Conservation (phyloP, 2,113 vertebrate genomes). For the Oryzias woworae region DNA sequence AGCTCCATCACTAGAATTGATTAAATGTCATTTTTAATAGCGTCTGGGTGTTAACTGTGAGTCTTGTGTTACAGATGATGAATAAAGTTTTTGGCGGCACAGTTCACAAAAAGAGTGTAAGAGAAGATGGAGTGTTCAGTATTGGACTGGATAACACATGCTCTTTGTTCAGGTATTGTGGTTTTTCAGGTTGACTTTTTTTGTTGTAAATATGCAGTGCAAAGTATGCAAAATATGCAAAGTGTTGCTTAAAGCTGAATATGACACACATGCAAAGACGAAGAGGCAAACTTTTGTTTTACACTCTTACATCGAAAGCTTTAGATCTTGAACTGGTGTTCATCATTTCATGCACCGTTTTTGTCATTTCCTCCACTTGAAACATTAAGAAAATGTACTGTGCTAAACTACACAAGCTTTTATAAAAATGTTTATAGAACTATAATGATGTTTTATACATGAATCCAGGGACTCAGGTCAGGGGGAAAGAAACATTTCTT, state of each 20-base stretch:
- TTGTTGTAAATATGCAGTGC: not conserved
- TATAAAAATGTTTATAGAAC: too few relatives aligned
- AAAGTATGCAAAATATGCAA: too few relatives aligned
- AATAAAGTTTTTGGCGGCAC: constrained; percentile 98
- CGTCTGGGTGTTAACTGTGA: constrained; percentile 12
- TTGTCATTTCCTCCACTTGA: too few relatives aligned
- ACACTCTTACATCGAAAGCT: too few relatives aligned
- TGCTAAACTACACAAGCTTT: too few relatives aligned
- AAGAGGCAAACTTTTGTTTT: too few relatives aligned
- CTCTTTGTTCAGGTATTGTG: constrained; percentile 90
- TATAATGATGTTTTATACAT: not conserved
- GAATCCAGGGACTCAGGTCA: not conserved
- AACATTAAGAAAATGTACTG: too few relatives aligned
- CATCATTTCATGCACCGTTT: too few relatives aligned
- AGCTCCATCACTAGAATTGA: not conserved
- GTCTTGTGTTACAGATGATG: constrained; percentile 88
- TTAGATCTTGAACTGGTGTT: too few relatives aligned
- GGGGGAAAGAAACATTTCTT: not conserved
- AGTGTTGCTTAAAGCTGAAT: too few relatives aligned
- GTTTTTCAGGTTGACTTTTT: not conserved
- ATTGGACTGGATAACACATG: constrained; percentile 92
- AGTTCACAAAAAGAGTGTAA: constrained; percentile 92
- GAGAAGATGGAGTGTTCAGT: constrained; percentile 96
- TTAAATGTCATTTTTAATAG: not conserved
- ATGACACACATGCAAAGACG: too few relatives aligned